phyloP scores from a whole-genome alignment of 53 echinoderm and acorn worm genomes.

The Glandiceps talaboti region DNA sequence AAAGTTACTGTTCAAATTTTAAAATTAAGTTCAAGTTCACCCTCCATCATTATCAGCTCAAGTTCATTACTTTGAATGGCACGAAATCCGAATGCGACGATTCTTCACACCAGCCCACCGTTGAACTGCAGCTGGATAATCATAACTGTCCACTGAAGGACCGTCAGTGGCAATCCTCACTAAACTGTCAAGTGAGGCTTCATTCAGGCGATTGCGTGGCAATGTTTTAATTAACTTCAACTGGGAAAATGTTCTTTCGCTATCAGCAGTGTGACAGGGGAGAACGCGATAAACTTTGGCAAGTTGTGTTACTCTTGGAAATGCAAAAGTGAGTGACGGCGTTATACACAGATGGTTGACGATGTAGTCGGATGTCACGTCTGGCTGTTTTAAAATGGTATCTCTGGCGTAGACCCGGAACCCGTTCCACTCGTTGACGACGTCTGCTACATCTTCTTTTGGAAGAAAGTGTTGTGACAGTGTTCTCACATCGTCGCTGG shows the following conservation, averaged over 20 bases:
- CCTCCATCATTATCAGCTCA: no score
- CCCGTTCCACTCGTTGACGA: slow-evolving; percentile 1
- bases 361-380: background rate
- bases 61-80: no score
- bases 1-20: no score
- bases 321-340: background rate
- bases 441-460: background rate
- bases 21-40: no score
- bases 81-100: slow-evolving; percentile 5
- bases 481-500: background rate
- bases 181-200: slow-evolving; percentile 5
- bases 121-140: background rate
- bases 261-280: slow-evolving; percentile 10
- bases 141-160: background rate
- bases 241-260: slow-evolving; percentile 10
- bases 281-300: background rate
- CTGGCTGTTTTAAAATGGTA: background rate
- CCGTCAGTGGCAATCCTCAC: slow-evolving; percentile 7
- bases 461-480: background rate
- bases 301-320: background rate
- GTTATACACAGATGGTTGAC: slow-evolving; percentile 3
- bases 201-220: background rate
- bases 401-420: background rate
- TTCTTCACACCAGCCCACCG: slow-evolving; percentile 5
- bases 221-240: background rate